Conservation (phyloP, 2,113 vertebrate genomes). For the Sturnira hondurensis region DNA sequence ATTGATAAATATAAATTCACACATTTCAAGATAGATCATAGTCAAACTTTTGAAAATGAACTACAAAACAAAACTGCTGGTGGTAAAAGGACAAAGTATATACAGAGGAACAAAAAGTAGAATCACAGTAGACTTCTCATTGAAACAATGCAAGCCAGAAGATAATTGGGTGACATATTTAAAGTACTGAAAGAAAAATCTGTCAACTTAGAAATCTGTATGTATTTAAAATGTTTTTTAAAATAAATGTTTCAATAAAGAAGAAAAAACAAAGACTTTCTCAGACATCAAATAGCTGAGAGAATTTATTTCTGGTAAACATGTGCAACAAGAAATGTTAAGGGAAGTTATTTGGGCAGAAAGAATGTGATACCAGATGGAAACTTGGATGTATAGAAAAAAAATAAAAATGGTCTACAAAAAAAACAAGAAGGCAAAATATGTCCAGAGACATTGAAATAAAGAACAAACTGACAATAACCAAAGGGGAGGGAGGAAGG, state of each 20-base stretch:
- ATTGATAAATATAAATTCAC: neutral
- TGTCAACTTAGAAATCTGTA: neutral
- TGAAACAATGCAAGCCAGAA: constrained; percentile 12
- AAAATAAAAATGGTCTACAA: neutral
- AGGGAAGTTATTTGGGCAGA: neutral
- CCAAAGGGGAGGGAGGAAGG: too few species aligned
- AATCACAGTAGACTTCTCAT: neutral
- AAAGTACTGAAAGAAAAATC: neutral
- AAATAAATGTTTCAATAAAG: neutral
- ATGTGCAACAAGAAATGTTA: neutral
- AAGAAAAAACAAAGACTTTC: constrained; percentile 7
- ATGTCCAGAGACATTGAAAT: too few species aligned
- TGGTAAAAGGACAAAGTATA: neutral
- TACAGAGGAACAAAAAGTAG: neutral
- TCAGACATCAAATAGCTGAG: neutral
- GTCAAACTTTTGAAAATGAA: neutral
- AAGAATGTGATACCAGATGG: neutral
- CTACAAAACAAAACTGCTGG: constrained; percentile 10
- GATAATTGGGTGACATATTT: neutral
- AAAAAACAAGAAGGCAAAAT: too few species aligned
- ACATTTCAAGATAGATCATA: neutral
- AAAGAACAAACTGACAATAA: too few species aligned
- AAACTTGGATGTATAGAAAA: neutral
- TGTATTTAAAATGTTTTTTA: neutral
- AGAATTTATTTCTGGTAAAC: neutral